Evolutionary conservation across 2,797 vertebrate species (phyloP), one percentile per base, ranked within the genome.

Genomic region (Lepidocolaptes lacrymiger): DNA sequence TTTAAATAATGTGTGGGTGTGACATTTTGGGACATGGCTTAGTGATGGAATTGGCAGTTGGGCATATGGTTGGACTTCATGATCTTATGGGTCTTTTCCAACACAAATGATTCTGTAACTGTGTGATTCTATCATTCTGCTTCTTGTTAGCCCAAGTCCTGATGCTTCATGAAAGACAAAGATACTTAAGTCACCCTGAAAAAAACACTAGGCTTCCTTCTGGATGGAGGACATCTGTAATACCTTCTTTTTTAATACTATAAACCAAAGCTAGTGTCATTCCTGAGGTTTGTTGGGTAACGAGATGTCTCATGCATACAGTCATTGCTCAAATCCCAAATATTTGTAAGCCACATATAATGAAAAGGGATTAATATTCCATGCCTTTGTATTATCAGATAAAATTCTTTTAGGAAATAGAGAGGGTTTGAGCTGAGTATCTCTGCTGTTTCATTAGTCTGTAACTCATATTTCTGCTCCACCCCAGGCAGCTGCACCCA

Each of bases 41-140:
- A 54, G 64, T 23, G 55, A 7, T 43, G 44, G 62, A 72, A 21
- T 39, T 81, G 55, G 32, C 72, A 82, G 55, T 23, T 34, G 43
- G 16, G 26, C 36, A 51, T 49, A 62, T 1, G 1, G 51, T 9
- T 76, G 51, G 18, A 85, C 32, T 62, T 0, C 0, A 8, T 56
- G 26, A 56, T 37, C 28, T 44, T 74, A 58, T 43, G 36, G 23
- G 14, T 59, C 14, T 72, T 79, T 78, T 93, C 30, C 59, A 58
- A 54, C 18, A 2, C 34, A 64, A 63, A 64, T 34, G 12, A 52
- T 34, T 68, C 72, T 44, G 4, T 30, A 28, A 36, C 48, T 84
- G 61, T 59, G 12, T 0, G 1, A 30, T 75, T 79, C 48, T 64
- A 9, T 51, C n/a, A 71, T 43, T 71, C 43, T 62, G 14, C 36